Evolutionary conservation across 2,797 vertebrate species (phyloP).

Genomic region (Loris lydekkerianus): DNA sequence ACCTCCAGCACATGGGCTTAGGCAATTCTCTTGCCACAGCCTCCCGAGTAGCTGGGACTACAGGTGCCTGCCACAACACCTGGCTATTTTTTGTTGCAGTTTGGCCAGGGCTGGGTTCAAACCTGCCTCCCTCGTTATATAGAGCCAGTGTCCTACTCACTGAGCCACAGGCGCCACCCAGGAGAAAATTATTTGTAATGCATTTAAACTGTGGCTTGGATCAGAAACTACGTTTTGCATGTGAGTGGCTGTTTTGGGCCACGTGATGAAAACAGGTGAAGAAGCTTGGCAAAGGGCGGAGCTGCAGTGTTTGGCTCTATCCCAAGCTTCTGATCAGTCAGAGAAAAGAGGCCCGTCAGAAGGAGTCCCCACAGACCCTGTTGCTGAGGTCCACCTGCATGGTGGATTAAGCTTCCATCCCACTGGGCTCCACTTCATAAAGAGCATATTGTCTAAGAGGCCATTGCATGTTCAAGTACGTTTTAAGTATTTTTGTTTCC

Average conservation of each 20-base stretch:
- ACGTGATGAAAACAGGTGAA: neutral
- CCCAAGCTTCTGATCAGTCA: neutral
- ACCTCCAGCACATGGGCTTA: too few relatives aligned
- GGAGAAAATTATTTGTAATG: neutral
- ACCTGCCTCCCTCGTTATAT: too few relatives aligned
- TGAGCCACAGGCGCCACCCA: neutral
- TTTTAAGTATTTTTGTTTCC: neutral
- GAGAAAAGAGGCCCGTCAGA: too few relatives aligned
- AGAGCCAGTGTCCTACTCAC: too few relatives aligned
- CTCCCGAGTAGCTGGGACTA: too few relatives aligned
- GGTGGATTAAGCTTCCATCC: neutral
- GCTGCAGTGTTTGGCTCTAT: neutral
- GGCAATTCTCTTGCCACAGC: too few relatives aligned
- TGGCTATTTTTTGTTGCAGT: too few relatives aligned
- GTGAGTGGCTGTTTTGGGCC: neutral
- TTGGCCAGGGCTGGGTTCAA: too few relatives aligned
- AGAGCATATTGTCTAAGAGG: neutral
- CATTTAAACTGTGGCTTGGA: neutral
- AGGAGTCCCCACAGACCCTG: neutral
- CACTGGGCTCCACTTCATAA: neutral
- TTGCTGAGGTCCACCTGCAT: neutral
- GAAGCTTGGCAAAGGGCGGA: neutral
- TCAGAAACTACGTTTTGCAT: neutral
- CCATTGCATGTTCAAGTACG: neutral
- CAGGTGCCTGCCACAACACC: too few relatives aligned